Conservation (phyloP, 2,113 vertebrate genomes). For the Limnothrissa miodon region DNA sequence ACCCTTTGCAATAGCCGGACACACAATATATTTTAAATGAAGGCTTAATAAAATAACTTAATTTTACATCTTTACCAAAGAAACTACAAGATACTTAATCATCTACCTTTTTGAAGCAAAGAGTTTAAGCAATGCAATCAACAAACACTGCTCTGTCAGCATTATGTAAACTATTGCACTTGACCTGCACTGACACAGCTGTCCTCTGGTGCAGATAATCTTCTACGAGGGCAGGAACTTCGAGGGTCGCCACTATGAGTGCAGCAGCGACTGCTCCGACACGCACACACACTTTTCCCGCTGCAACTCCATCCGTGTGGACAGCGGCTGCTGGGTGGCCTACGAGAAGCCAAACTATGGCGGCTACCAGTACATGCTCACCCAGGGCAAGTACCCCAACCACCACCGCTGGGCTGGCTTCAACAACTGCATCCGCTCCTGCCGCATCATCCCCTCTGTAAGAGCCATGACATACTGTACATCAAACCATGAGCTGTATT, state of each 20-base stretch:
- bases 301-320: conserved; percentile 50
- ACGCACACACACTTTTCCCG: conserved; percentile 41
- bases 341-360: conserved; percentile 45
- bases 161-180: background rate
- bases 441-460: conserved; percentile 33
- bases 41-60: background rate
- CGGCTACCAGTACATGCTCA: conserved; percentile 48
- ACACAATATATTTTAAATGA: background rate
- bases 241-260: conserved; percentile 49
- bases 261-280: conserved; percentile 38
- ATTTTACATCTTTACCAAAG: background rate
- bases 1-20: background rate
- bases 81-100: background rate
- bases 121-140: background rate
- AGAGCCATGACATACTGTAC: conserved; percentile 10
- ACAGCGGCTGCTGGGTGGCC: conserved; percentile 44
- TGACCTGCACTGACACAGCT: background rate
- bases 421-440: conserved; percentile 44
- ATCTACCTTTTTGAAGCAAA: background rate
- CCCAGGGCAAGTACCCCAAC: conserved; percentile 43
- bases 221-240: conserved; percentile 50
- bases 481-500: background rate
- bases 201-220: conserved; percentile 39
- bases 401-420: conserved; percentile 48
- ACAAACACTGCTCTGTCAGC: background rate